These are phyloP conservation scores for Microcebus griseorufus DNA, from an alignment of 2,113 vertebrate species.

Conservation along the genomic window DNA sequence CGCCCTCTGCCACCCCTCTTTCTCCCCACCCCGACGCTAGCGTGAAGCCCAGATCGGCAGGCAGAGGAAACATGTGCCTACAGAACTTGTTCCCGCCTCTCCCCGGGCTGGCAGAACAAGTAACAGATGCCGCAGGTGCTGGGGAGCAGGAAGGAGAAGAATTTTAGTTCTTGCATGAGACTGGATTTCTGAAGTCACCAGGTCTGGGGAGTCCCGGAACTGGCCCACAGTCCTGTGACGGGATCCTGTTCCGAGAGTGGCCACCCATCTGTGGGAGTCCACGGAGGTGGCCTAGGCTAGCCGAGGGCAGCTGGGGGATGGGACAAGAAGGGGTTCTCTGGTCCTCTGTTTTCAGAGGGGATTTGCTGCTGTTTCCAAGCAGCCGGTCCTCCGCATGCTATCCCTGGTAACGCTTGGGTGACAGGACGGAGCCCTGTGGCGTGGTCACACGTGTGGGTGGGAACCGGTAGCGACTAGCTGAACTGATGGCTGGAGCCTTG, in stretches of 20 bases:
- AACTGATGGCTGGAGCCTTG: not conserved
- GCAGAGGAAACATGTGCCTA: rapidly evolving
- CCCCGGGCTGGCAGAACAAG: not conserved
- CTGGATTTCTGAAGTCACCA: not conserved
- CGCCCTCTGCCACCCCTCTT: too few relatives aligned
- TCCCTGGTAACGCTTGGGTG: not conserved
- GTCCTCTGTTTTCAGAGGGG: not conserved
- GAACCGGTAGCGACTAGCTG: not conserved
- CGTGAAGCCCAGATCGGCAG: too few relatives aligned
- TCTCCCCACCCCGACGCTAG: too few relatives aligned
- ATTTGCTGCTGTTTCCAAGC: not conserved
- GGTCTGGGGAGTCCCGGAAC: not conserved
- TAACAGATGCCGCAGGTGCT: too few relatives aligned
- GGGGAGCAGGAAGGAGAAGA: not conserved
- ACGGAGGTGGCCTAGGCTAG: rapidly evolving
- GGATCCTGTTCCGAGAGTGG: not conserved
- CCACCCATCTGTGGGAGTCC: not conserved
- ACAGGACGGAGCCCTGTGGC: not conserved
- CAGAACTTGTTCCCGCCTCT: not conserved
- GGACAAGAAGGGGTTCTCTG: not conserved
- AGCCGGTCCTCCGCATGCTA: rapidly evolving
- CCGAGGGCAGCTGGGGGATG: not conserved
- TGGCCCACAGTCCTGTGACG: too few relatives aligned
- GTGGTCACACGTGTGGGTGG: rapidly evolving
- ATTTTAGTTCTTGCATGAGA: rapidly evolving